Conservation (phyloP, 2,888 invertebrate species). For the Conomelus anceps region DNA sequence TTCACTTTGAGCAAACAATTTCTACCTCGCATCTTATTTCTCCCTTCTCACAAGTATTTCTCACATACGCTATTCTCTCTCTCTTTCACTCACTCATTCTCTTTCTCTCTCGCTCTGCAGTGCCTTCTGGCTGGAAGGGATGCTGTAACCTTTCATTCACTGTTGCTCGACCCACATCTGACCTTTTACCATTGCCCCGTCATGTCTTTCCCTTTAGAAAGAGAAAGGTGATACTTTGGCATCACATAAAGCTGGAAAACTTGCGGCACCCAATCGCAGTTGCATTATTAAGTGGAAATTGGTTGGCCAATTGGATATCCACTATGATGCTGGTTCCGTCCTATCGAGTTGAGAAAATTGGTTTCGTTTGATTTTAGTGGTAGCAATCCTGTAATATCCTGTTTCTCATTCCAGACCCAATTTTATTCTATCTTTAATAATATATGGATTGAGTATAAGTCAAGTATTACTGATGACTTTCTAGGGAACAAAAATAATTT, state of each 20-base stretch:
- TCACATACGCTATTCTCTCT: too few species aligned
- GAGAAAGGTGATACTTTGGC: too few species aligned
- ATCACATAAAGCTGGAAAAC: background rate
- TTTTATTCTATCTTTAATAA: background rate
- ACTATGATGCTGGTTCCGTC: background rate
- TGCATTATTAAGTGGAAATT: background rate
- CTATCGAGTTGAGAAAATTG: background rate
- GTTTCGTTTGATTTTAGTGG: background rate
- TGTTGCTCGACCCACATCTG: background rate
- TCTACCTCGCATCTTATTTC: background rate
- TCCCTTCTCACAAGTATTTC: background rate
- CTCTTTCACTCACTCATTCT: background rate
- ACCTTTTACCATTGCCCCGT: background rate
- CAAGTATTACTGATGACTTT: background rate
- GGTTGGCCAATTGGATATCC: background rate
- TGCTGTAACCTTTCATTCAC: background rate
- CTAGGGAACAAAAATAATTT: background rate
- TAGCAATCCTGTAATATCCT: background rate
- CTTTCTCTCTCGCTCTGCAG: background rate
- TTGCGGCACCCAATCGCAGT: background rate
- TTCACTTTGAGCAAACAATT: background rate
- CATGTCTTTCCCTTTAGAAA: background rate
- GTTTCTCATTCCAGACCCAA: too few species aligned
- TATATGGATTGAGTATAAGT: too few species aligned
- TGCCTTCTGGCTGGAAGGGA: background rate